phyloP scores from a whole-genome alignment of 2,888 invertebrate genomes.

The Choreutis nemorana region DNA sequence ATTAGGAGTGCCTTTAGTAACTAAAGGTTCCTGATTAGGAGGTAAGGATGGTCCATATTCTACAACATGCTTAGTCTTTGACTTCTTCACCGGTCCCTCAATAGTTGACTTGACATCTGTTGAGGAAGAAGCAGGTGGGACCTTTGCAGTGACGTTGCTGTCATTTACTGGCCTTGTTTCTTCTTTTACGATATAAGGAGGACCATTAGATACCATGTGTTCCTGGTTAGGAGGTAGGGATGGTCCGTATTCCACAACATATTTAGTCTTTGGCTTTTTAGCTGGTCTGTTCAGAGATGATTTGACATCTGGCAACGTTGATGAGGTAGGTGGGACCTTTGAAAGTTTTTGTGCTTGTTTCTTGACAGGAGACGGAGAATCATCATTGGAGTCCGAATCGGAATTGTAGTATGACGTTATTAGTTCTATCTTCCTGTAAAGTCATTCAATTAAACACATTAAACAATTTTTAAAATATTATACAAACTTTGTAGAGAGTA shows the following conservation, averaged over 20 bases:
- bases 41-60: conserved; percentile 46
- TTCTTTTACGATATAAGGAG: too few relatives aligned
- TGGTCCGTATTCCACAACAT: conserved; percentile 33
- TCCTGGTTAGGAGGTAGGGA: conserved; percentile 36
- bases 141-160: too few relatives aligned
- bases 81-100: conserved; percentile 31
- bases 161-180: too few relatives aligned
- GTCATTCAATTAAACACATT: conserved; percentile 1
- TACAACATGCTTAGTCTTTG: conserved; percentile 22
- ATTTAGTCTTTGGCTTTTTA: conserved; percentile 35
- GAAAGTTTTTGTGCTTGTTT: too few relatives aligned
- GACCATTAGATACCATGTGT: conserved; percentile 44
- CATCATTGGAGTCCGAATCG: conserved; percentile 62
- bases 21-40: conserved; percentile 32
- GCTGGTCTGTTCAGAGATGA: conserved; percentile 14
- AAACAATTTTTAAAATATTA: background rate
- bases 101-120: too few relatives aligned
- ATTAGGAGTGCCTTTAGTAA: too few relatives aligned
- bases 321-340: conserved; percentile 14
- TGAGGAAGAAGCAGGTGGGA: too few relatives aligned
- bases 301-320: conserved; percentile 12
- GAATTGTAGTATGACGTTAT: conserved; percentile 66
- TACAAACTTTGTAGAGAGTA: background rate
- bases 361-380: conserved; percentile 28
- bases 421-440: conserved; percentile 62